Percentiles rank a stretch among this genome's conserved stretches.
phyloP scores from a whole-genome alignment of 2,888 invertebrate species.

The Atethmia centrago region DNA sequence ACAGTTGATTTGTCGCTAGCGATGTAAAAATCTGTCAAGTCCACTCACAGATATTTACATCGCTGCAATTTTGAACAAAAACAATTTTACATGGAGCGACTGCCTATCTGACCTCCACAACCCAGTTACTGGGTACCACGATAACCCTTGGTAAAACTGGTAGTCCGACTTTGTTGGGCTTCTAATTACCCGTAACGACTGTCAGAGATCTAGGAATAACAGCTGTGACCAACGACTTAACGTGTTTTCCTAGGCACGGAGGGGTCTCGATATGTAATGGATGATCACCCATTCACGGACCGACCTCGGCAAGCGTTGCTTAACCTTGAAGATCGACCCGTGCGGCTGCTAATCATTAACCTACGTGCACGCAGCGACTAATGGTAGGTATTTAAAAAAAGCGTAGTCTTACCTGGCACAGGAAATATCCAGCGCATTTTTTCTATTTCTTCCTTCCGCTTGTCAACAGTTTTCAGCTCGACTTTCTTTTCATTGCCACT shows the following conservation, averaged over 20 bases:
- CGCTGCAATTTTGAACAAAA: neutral
- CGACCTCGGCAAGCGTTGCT: neutral
- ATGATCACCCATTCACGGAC: neutral
- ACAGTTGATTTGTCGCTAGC: neutral
- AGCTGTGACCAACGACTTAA: neutral
- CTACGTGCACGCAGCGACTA: neutral
- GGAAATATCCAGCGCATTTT: conserved; percentile 90
- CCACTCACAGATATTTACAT: too few species aligned
- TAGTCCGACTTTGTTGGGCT: neutral
- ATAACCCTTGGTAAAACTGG: neutral
- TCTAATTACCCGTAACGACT: too few species aligned
- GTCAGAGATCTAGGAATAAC: neutral
- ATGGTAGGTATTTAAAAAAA: neutral
- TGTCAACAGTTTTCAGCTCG: conserved; percentile 69
- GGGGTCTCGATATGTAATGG: neutral
- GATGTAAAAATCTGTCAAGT: neutral
- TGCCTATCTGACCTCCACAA: neutral
- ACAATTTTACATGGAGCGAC: neutral
- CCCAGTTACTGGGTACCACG: neutral
- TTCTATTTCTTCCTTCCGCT: conserved; percentile 70
- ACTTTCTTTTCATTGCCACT: conserved; percentile 66
- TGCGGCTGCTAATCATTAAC: neutral
- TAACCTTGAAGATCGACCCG: neutral
- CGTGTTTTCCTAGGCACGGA: neutral
- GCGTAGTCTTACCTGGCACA: conserved; percentile 83